Evolutionary conservation across 2,113 vertebrate genomes (phyloP), one percentile per base, ranked within the genome.

Genomic region (Haemorhous mexicanus): DNA sequence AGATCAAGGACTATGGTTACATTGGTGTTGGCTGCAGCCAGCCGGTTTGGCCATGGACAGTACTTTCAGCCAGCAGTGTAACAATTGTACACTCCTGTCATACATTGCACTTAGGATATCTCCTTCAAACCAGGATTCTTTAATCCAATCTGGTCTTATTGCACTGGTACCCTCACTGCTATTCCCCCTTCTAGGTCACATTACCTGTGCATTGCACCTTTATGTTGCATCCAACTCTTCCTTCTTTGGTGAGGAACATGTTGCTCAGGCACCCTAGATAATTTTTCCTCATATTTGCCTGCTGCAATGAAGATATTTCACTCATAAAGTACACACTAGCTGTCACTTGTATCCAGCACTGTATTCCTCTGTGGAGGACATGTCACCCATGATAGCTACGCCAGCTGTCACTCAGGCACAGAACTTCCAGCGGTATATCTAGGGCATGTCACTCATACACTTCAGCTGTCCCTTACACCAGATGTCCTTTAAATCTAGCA

Each of bases 391-490:
- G 87, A 96, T 95, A 96, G 95, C 92, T 95, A 91, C 96, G 92
- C 94, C 92, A 95, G 93, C 95, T 97, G 95, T 97, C 97, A 97
- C 64, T 97, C 96, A 97, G 62, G 33, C 61, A 79, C 74, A 90
- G 63, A 72, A 79, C 79, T 96, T 95, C 89, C 92, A 96, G 84
- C 85, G 47, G 52, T 82, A 72, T 94, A 97, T 95, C 83, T 95
- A 96, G 87, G 94, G 82, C 94, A 97, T 89, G 96, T 97, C 97
- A 97, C 84, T 97, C 96, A 96, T 66, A 58, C 53, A 81, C 21
- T 96, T 97, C 95, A 95, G 94, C 96, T 95, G 91, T 97, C 96
- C 95, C 86, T 97, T 95, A 91, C 81, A 96, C 96, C 87, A 94
- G 86, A 94, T 93, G 86, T 96, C 94, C 83, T 90, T 94, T 95